phyloP scores from a whole-genome alignment of 2,888 invertebrate species.

The Microlaimidae sp. region DNA sequence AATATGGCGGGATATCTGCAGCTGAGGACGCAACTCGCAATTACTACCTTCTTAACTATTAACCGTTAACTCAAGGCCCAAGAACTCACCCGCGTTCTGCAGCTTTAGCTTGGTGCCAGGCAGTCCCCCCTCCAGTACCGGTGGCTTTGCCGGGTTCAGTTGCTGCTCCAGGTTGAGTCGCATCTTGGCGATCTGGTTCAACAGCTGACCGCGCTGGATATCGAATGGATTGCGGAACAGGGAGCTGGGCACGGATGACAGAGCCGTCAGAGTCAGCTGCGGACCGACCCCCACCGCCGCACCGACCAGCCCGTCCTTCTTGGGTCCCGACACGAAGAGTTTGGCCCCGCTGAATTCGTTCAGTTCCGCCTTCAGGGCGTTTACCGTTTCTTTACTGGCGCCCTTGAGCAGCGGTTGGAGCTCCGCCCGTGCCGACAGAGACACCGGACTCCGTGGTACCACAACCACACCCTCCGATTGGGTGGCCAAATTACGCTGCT shows the following conservation, averaged over 20 bases:
- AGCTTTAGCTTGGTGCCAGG: conserved; percentile 54
- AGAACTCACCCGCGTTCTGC: too few species aligned
- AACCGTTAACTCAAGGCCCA: too few species aligned
- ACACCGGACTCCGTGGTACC: too few species aligned
- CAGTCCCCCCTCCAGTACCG: conserved; percentile 38
- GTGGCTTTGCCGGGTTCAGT: conserved; percentile 17
- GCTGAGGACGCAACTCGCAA: too few species aligned
- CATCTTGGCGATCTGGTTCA: conserved; percentile 86
- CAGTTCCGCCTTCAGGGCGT: neutral
- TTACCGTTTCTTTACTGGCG: neutral
- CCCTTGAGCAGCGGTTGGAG: neutral
- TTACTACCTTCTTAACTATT: too few species aligned
- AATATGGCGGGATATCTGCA: too few species aligned
- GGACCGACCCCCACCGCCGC: too few species aligned
- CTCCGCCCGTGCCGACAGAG: neutral
- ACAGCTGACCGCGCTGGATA: conserved; percentile 65
- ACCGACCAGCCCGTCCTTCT: too few species aligned
- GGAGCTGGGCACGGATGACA: conserved; percentile 16
- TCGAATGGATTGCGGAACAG: conserved; percentile 86
- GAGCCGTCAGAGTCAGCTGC: neutral
- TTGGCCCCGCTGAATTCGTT: neutral
- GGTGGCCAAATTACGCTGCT: too few species aligned
- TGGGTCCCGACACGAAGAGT: too few species aligned
- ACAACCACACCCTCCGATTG: too few species aligned
- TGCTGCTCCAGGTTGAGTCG: conserved; percentile 56